phyloP scores from a whole-genome alignment of 2,113 vertebrate species.

The Cyanoderma ruficeps region DNA sequence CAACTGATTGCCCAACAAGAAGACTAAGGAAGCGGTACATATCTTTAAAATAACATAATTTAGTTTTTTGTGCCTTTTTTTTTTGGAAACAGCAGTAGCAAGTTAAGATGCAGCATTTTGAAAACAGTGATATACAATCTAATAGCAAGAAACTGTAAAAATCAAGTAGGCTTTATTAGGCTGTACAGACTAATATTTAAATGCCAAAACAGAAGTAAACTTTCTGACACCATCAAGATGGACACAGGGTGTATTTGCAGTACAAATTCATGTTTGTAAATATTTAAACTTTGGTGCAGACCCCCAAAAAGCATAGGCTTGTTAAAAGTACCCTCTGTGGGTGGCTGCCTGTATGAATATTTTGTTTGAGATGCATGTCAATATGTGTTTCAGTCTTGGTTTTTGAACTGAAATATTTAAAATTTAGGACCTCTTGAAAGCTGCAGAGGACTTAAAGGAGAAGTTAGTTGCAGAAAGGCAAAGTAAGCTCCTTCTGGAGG shows the following conservation, averaged over 20 bases:
- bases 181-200: background rate
- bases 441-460: slow-evolving; percentile 77
- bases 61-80: background rate
- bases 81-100: background rate
- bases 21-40: background rate
- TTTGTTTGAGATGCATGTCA: background rate
- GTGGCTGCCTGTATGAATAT: background rate
- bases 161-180: background rate
- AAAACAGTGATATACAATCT: background rate
- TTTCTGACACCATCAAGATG: background rate
- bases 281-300: background rate
- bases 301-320: background rate
- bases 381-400: background rate
- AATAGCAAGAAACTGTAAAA: background rate
- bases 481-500: slow-evolving; percentile 83
- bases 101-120: background rate
- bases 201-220: background rate
- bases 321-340: background rate
- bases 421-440: slow-evolving; percentile 73
- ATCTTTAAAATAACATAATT: background rate
- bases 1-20: background rate
- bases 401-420: slow-evolving; percentile 1
- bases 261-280: background rate
- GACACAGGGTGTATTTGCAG: background rate
- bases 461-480: slow-evolving; percentile 79